These are phyloP conservation scores for Uria aalge DNA, from an alignment of 2,113 vertebrate species.

Conservation along the genomic window DNA sequence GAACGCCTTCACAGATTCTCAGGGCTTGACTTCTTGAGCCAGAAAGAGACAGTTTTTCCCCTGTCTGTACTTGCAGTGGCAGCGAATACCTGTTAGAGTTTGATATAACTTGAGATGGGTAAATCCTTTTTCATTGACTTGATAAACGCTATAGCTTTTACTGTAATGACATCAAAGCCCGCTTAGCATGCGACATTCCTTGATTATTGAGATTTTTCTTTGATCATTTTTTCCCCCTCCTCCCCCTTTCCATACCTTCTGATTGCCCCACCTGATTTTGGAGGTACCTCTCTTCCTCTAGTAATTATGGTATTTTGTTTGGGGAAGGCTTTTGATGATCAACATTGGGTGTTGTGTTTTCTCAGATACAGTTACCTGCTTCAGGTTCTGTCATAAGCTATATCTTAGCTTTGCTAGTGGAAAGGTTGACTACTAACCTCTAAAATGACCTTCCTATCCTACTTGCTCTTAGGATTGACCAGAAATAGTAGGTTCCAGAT, in stretches of 20 bases:
- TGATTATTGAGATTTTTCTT: background rate
- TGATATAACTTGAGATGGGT: background rate
- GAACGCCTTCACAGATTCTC: background rate
- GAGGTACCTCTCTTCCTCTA: background rate
- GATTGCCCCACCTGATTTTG: background rate
- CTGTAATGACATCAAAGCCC: background rate
- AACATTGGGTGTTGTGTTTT: background rate
- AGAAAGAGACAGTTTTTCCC: background rate
- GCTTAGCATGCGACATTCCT: background rate
- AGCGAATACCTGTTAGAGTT: background rate
- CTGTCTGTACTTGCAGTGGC: background rate
- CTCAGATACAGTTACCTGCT: background rate
- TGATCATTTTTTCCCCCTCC: rapidly evolving
- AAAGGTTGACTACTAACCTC: background rate
- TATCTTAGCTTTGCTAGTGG: background rate
- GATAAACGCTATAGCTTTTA: background rate
- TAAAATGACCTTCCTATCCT: background rate
- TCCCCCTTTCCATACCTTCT: background rate
- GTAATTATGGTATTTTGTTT: background rate
- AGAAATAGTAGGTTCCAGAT: background rate
- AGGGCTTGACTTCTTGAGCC: background rate
- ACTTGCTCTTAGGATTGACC: background rate
- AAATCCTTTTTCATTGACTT: background rate
- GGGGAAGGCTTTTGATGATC: background rate
- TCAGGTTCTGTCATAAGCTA: background rate